phyloP scores from a whole-genome alignment of 2,888 invertebrate genomes.

The Spilosoma lubricipeda region DNA sequence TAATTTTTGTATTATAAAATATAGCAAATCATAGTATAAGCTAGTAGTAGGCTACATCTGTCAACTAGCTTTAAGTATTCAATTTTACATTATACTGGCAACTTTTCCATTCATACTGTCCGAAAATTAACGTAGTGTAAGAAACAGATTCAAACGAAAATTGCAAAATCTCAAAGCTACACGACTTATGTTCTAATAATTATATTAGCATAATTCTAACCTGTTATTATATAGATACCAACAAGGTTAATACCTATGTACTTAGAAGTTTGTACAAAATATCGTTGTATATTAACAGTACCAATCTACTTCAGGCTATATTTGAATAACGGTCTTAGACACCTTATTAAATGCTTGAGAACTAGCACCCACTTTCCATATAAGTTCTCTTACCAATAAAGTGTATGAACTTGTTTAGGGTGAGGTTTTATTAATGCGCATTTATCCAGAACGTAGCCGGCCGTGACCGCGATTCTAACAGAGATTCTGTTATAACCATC shows the following conservation, averaged over 20 bases:
- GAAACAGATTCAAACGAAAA: neutral
- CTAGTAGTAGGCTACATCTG: too few species aligned
- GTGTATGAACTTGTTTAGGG: slow-evolving; percentile 16
- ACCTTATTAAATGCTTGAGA: slow-evolving; percentile 28
- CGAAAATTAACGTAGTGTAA: neutral
- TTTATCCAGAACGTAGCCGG: neutral
- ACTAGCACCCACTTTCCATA: slow-evolving; percentile 39
- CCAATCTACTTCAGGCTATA: neutral
- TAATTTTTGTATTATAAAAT: too few species aligned
- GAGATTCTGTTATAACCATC: neutral
- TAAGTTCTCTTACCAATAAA: slow-evolving; percentile 39
- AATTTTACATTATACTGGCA: too few species aligned
- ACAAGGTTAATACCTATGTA: slow-evolving; percentile 3
- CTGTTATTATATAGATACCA: slow-evolving; percentile 5
- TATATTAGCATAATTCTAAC: slow-evolving; percentile 7
- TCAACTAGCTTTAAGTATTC: too few species aligned
- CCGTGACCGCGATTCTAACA: neutral
- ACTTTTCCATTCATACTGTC: neutral
- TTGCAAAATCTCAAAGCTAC: neutral
- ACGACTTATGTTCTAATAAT: neutral
- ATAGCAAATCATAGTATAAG: too few species aligned
- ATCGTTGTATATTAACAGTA: too few species aligned
- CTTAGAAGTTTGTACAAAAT: neutral
- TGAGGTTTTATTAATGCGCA: slow-evolving; percentile 11
- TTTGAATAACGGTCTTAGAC: slow-evolving; percentile 14